phyloP scores from a whole-genome alignment of 2,888 invertebrate species.

The Limnephilus rhombicus region DNA sequence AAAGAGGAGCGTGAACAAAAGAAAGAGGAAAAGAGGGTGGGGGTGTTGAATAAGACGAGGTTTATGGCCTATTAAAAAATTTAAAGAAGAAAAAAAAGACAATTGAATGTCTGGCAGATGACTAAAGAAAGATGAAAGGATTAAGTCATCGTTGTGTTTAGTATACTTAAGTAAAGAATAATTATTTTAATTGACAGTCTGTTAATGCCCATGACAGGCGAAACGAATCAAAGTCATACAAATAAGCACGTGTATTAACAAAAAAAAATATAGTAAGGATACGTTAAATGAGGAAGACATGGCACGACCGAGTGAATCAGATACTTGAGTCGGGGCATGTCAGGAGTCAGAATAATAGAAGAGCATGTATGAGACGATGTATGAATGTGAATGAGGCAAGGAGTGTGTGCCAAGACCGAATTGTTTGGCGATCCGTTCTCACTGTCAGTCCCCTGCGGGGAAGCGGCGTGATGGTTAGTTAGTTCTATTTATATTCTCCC shows the following conservation, averaged over 20 bases:
- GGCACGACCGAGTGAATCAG: too few relatives aligned
- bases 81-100: background rate
- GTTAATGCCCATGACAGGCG: background rate
- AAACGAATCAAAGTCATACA: background rate
- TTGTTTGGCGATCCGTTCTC: too few relatives aligned
- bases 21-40: background rate
- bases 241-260: background rate
- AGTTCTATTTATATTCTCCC: too few relatives aligned
- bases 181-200: background rate
- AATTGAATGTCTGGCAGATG: background rate
- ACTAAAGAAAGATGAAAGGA: background rate
- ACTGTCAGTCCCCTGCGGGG: too few relatives aligned
- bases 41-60: background rate
- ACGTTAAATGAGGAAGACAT: too few relatives aligned
- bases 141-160: background rate
- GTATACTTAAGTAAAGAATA: background rate
- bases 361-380: too few relatives aligned
- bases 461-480: too few relatives aligned
- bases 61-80: constrained; percentile 5
- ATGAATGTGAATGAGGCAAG: too few relatives aligned
- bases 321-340: too few relatives aligned
- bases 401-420: too few relatives aligned
- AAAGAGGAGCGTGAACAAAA: background rate
- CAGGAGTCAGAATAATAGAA: too few relatives aligned
- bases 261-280: too few relatives aligned